A percentile compares a stretch with the other conserved stretches of the same genome.
phyloP scores from a whole-genome alignment of 2,888 invertebrate genomes.

The Dioctria linearis region DNA sequence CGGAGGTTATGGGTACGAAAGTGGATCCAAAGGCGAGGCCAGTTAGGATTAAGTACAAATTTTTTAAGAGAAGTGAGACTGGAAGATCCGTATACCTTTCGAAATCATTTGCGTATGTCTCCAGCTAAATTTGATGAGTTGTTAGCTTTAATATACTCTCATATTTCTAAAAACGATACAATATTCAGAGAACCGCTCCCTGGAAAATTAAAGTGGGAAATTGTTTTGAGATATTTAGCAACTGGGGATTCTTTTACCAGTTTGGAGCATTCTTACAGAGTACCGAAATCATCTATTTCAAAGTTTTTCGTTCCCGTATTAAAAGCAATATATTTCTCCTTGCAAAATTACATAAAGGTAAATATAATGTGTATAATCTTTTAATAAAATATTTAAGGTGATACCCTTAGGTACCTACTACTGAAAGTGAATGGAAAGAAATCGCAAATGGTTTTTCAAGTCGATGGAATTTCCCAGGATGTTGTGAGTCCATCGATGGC shows the following conservation, averaged over 20 bases:
- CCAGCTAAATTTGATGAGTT: background rate
- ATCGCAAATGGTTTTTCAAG: too few relatives aligned
- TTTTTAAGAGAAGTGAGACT: slow-evolving; percentile 1
- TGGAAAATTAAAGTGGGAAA: background rate
- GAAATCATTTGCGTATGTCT: slow-evolving; percentile 8
- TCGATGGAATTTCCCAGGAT: too few relatives aligned
- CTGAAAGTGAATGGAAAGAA: too few relatives aligned
- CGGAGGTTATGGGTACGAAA: background rate
- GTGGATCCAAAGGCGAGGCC: background rate
- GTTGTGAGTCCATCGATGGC: too few relatives aligned
- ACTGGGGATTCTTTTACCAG: background rate
- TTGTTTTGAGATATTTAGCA: too few relatives aligned
- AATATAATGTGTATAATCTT: too few relatives aligned
- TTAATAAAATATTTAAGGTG: too few relatives aligned
- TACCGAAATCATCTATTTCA: background rate
- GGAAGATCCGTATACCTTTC: background rate
- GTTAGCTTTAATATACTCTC: background rate
- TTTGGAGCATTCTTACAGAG: background rate
- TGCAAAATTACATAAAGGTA: background rate
- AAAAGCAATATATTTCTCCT: slow-evolving; percentile 1
- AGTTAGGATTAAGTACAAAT: background rate
- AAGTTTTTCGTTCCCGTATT: too few relatives aligned
- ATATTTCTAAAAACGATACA: slow-evolving; percentile 9
- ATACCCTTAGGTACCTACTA: too few relatives aligned
- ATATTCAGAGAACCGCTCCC: background rate